Conservation (phyloP, 1,140 invertebrate genomes). For the Holcopasites calliopsidis region DNA sequence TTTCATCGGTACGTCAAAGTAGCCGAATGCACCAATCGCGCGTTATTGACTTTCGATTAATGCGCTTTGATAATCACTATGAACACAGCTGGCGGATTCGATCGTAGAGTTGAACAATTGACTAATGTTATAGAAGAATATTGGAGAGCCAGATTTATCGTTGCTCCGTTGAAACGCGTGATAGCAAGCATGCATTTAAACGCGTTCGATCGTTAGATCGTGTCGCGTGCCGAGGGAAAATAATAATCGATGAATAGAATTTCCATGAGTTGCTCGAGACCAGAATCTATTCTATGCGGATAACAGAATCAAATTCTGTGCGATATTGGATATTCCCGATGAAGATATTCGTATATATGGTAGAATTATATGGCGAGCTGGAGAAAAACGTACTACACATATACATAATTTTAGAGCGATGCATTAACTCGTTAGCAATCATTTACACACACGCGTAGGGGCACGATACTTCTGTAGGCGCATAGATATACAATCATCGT, state of each 20-base stretch:
- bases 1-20: slow-evolving; percentile 20
- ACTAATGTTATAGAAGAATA: background rate
- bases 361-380: slow-evolving; percentile 8
- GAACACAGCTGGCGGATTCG: slow-evolving; percentile 12
- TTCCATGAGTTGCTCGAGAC: background rate
- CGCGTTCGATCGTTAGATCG: background rate
- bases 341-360: background rate
- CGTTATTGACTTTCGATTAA: slow-evolving; percentile 46
- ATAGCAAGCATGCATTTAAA: background rate
- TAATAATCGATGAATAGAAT: background rate
- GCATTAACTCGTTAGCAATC: slow-evolving; percentile 19
- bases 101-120: background rate
- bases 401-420: background rate
- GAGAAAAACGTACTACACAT: too few species aligned
- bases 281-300: background rate
- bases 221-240: background rate
- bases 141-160: background rate
- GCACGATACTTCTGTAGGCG: slow-evolving; percentile 28
- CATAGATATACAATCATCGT: slow-evolving; percentile 23
- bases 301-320: too few species aligned
- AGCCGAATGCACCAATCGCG: slow-evolving; percentile 20
- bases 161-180: background rate
- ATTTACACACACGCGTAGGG: slow-evolving; percentile 4
- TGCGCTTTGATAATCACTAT: slow-evolving; percentile 56
- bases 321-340: too few species aligned